These are phyloP conservation scores for Zaprionus tsacasi DNA, from an alignment of 1,140 invertebrate genomes.

Conservation along the genomic window DNA sequence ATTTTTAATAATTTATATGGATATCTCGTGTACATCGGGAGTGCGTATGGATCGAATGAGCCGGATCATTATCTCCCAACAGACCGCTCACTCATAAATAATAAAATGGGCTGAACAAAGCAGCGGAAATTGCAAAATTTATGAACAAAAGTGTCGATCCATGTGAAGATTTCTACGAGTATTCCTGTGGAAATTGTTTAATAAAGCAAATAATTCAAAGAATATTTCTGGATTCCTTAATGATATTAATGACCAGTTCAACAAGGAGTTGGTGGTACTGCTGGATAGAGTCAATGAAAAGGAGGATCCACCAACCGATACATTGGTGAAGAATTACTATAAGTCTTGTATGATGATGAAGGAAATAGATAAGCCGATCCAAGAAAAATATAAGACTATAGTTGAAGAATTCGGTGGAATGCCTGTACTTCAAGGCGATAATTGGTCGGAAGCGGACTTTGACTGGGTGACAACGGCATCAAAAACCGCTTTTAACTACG, in stretches of 20 bases:
- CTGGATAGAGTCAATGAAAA: conserved; percentile 20
- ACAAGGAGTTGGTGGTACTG: conserved; percentile 54
- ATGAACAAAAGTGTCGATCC: conserved; percentile 86
- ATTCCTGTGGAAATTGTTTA: conserved; percentile 88
- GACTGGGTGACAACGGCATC: conserved; percentile 52
- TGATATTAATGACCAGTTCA: conserved; percentile 47
- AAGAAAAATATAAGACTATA: conserved; percentile 26
- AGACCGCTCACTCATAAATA: conserved; percentile 1
- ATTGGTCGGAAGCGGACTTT: conserved; percentile 44
- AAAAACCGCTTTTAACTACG: conserved; percentile 14
- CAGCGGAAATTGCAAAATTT: conserved; percentile 58
- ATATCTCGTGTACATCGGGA: background rate
- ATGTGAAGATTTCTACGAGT: conserved; percentile 87
- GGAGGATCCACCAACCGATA: conserved; percentile 12
- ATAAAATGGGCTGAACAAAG: conserved; percentile 46
- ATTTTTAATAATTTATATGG: conserved; percentile 12
- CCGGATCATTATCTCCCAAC: too few relatives aligned
- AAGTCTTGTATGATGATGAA: conserved; percentile 37
- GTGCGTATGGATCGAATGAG: background rate
- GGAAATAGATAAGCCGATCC: conserved; percentile 22
- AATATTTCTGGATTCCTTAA: conserved; percentile 62
- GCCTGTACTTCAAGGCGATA: conserved; percentile 41
- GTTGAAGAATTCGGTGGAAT: conserved; percentile 50
- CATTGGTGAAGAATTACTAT: conserved; percentile 53
- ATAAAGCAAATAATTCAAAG: conserved; percentile 55